A percentile compares a stretch with the other conserved stretches of the same genome.
Evolutionary conservation across 2,888 invertebrate species (phyloP).

Genomic region (Euzetes globulus): DNA sequence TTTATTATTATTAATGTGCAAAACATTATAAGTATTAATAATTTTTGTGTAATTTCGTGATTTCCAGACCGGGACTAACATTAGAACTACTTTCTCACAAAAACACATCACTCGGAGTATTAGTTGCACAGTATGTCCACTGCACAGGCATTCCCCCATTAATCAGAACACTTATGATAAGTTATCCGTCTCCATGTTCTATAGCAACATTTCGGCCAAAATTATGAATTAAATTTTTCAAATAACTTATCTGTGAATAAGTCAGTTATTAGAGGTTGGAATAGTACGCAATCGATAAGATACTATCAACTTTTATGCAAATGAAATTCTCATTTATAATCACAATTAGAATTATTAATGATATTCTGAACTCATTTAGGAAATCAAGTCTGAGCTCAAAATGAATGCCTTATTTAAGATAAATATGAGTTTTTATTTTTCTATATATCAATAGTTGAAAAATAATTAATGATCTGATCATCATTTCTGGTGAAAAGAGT

Average conservation of each 20-base stretch:
- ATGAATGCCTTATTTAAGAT: no score
- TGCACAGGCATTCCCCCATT: neutral
- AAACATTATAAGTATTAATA: neutral
- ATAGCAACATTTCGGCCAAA: no score
- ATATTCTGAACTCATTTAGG: neutral
- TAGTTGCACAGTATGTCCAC: conserved; percentile 14
- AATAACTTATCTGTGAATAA: no score
- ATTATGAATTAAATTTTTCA: no score
- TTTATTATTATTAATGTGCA: neutral
- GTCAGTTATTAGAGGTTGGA: no score
- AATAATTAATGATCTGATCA: no score
- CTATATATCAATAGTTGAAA: no score
- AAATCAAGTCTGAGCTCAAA: neutral
- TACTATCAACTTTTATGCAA: neutral
- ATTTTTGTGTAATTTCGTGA: neutral
- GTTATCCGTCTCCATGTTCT: no score
- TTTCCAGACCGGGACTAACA: neutral
- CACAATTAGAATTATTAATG: neutral
- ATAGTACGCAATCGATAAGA: neutral
- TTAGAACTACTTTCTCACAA: conserved; percentile 17
- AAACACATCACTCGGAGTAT: neutral
- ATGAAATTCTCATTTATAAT: neutral
- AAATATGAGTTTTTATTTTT: no score
- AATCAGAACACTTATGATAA: neutral
- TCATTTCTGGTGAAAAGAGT: no score